A percentile compares a stretch with the other conserved stretches of the same genome.
Evolutionary conservation across 1,140 invertebrate genomes (phyloP).

Genomic region (Acromyrmex charruanus): DNA sequence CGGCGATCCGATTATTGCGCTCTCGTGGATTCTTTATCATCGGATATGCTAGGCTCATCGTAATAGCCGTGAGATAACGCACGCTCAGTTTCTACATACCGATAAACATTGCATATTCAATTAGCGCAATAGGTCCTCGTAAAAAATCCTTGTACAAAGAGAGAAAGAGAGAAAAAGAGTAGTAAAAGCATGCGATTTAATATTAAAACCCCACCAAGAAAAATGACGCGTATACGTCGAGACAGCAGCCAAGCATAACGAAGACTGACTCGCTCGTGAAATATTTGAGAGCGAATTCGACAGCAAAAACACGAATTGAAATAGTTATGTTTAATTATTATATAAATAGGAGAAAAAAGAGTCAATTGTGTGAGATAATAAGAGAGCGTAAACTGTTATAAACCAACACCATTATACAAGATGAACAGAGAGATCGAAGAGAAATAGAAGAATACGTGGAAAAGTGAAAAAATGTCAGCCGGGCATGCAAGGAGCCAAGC

Average conservation of each 20-base stretch:
- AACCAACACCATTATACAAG: conserved; percentile 68
- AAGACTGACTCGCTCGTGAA: conserved; percentile 39
- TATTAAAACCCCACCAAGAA: conserved; percentile 54
- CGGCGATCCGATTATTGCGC: conserved; percentile 32
- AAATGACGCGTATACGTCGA: conserved; percentile 34
- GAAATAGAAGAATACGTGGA: conserved; percentile 53
- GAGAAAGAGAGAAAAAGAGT: conserved; percentile 47
- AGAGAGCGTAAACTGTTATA: conserved; percentile 59
- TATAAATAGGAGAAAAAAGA: conserved; percentile 36
- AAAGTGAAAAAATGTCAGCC: conserved; percentile 59
- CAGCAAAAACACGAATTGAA: conserved; percentile 53
- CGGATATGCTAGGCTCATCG: conserved; percentile 22
- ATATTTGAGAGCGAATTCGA: conserved; percentile 34
- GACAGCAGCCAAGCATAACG: conserved; percentile 49
- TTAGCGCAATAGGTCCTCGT: conserved; percentile 39
- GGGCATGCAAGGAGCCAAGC: conserved; percentile 70
- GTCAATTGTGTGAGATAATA: conserved; percentile 19
- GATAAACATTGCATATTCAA: conserved; percentile 48
- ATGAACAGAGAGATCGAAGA: conserved; percentile 49
- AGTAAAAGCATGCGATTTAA: conserved; percentile 70
- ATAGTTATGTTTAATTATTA: conserved; percentile 58
- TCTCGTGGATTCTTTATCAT: conserved; percentile 39
- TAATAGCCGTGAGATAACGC: conserved; percentile 21
- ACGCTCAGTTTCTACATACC: conserved; percentile 55
- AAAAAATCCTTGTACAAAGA: conserved; percentile 59